Evolutionary conservation across 2,797 vertebrate species (phyloP), one percentile per base, ranked within the genome.

Genomic region (Danio choprae): DNA sequence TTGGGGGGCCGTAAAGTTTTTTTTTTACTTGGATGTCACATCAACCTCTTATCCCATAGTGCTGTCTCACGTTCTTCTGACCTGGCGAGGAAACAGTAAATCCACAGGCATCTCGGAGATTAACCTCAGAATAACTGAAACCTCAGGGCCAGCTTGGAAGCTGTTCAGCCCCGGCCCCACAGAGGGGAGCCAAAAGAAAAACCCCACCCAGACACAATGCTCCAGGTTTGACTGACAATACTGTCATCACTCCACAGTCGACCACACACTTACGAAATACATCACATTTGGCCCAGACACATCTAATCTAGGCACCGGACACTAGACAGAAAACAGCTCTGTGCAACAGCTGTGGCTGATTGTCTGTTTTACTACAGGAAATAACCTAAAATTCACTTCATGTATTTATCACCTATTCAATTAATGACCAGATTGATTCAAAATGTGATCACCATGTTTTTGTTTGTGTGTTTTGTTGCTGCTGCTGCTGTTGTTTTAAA

Each of bases 31-130:
- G 29, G 36, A 46, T 70, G 79, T 83, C 85, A 81, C 80, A 77
- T 81, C 67, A 81, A 89, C 87, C 82, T 88, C 20, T 89, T 87
- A 83, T 84, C 82, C 84, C 85, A 79, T 79, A 83, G 88, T 86
- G 86, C 79, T 83, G 11, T 83, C 84, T 87, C 80, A 85, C 73
- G 82, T 90, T 91, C 87, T 85, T 84, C 86, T 86, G 86, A 85
- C 81, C 91, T 91, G 88, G 88, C 89, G 91, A 86, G 75, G 77
- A 88, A 89, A 86, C 83, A 87, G 84, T 79, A 83, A 87, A 90
- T 90, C 87, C 87, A 78, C 87, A 86, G 70, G 82, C 74, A 46
- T 87, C 86, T 86, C 85, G 77, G 86, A 83, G 68, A 83, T 86
- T 76, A 29, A 29, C 29, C 29, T 29, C 3, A 29, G 29, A 29